Evolutionary conservation across 2,797 vertebrate species (phyloP).

Genomic region (Nyctibius grandis): DNA sequence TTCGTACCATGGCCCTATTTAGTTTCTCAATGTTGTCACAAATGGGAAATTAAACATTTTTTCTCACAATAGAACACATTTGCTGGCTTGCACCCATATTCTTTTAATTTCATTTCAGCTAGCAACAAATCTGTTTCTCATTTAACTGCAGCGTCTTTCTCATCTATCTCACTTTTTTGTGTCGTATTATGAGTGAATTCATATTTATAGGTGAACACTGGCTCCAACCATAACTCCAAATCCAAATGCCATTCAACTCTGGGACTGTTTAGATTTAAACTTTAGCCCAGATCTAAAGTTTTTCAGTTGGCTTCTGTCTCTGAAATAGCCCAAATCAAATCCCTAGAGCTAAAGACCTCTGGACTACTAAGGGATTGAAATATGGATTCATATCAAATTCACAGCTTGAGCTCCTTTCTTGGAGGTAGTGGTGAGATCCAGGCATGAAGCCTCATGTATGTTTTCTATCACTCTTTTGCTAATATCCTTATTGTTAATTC

Average conservation of each 20-base stretch:
- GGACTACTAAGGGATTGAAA: neutral
- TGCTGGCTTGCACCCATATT: neutral
- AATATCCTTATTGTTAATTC: neutral
- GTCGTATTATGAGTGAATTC: neutral
- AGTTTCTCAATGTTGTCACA: conserved; percentile 15
- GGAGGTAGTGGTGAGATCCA: neutral
- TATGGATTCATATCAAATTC: neutral
- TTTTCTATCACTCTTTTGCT: neutral
- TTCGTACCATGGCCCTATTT: neutral
- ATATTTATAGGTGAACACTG: neutral
- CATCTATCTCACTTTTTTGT: neutral
- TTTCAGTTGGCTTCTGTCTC: neutral
- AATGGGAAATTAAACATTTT: conserved; percentile 38
- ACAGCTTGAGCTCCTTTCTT: neutral
- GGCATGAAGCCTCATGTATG: neutral
- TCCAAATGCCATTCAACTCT: neutral
- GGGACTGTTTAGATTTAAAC: neutral
- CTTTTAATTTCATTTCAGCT: neutral
- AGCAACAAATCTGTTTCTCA: conserved; percentile 33
- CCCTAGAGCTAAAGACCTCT: neutral
- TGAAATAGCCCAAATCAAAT: neutral
- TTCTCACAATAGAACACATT: conserved; percentile 3
- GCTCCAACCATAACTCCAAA: neutral
- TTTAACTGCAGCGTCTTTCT: conserved; percentile 23
- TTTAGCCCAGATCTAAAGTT: neutral